Conservation (phyloP, 2,888 invertebrate species). For the Catocala fraxini region DNA sequence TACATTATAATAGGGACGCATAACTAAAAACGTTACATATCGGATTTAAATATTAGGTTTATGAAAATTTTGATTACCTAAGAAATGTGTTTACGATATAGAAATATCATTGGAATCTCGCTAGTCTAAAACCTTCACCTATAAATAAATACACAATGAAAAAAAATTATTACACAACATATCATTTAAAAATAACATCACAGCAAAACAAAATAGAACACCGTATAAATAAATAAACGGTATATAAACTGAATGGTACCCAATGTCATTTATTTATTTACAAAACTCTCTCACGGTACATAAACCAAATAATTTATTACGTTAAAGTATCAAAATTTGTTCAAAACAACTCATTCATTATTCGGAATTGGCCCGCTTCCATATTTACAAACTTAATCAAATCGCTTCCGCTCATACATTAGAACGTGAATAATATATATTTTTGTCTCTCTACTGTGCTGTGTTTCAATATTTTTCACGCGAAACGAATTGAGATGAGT, state of each 20-base stretch:
- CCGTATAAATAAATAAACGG: constrained; percentile 17
- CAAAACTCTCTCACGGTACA: constrained; percentile 31
- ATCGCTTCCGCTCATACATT: constrained; percentile 49
- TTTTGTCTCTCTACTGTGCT: constrained; percentile 55
- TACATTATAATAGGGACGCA: too few species aligned
- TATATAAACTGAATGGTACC: constrained; percentile 13
- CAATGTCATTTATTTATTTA: constrained; percentile 32
- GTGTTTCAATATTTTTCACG: constrained; percentile 76
- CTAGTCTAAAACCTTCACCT: too few species aligned
- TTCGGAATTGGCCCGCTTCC: constrained; percentile 37
- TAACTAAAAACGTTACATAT: too few species aligned
- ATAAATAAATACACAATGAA: not conserved
- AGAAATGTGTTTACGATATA: too few species aligned
- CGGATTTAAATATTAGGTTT: too few species aligned
- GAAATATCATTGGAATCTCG: too few species aligned
- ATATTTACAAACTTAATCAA: constrained; percentile 38
- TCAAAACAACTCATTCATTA: constrained; percentile 50
- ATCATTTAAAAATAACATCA: not conserved
- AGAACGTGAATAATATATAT: constrained; percentile 54
- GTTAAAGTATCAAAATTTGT: constrained; percentile 35
- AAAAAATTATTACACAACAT: not conserved
- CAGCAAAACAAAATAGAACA: constrained; percentile 14
- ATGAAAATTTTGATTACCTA: too few species aligned
- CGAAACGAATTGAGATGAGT: constrained; percentile 66
- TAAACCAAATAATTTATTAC: constrained; percentile 43